phyloP scores from a whole-genome alignment of 2,888 invertebrate species.

The Hermaeophaga mercurialis region DNA sequence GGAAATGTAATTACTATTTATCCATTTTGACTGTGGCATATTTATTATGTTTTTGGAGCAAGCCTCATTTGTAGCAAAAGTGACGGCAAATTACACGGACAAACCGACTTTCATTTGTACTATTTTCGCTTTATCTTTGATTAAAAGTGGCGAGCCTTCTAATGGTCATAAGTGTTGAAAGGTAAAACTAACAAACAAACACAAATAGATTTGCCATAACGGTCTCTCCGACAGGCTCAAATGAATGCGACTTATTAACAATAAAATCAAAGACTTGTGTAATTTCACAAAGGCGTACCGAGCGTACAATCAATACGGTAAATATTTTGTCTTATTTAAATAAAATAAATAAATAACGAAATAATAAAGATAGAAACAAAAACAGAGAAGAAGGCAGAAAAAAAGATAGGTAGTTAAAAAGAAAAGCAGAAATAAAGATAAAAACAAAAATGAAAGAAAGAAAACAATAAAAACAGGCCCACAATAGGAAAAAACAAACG shows the following conservation, averaged over 20 bases:
- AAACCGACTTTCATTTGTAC: slow-evolving; percentile 8
- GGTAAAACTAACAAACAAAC: slow-evolving; percentile 4
- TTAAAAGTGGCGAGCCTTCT: neutral
- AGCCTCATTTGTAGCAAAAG: slow-evolving; percentile 1
- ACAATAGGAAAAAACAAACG: no score
- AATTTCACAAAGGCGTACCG: neutral
- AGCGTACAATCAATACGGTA: no score
- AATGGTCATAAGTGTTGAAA: slow-evolving; percentile 2
- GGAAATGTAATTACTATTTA: no score
- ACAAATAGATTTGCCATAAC: slow-evolving; percentile 15
- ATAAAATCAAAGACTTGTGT: slow-evolving; percentile 17
- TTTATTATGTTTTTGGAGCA: neutral
- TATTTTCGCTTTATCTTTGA: slow-evolving; percentile 8
- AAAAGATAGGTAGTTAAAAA: no score
- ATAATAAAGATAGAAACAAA: no score
- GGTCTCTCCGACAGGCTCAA: slow-evolving; percentile 3
- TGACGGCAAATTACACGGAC: neutral
- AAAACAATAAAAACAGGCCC: no score
- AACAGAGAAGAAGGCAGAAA: no score
- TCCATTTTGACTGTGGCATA: neutral
- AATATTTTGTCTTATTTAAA: no score
- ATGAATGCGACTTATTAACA: slow-evolving; percentile 18
- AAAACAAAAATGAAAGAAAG: no score
- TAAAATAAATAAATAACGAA: no score
- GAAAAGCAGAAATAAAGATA: no score